These are phyloP conservation scores for Illadopsis cleaveri DNA, from an alignment of 2,113 vertebrate species.

Conservation along the genomic window DNA sequence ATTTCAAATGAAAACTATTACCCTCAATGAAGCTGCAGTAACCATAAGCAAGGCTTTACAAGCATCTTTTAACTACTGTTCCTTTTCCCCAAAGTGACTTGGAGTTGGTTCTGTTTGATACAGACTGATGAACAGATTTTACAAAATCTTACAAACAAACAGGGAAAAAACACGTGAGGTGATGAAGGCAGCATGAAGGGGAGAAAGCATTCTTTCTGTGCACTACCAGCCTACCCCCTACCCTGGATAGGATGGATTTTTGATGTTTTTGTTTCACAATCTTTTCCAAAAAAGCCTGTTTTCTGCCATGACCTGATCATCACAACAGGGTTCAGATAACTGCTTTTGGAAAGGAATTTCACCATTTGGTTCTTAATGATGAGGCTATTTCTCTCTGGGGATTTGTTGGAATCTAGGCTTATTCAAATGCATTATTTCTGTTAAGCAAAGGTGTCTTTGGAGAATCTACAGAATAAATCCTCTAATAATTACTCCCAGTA, in stretches of 20 bases:
- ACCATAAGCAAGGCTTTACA: neutral
- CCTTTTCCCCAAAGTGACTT: neutral
- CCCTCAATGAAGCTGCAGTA: neutral
- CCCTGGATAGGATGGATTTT: neutral
- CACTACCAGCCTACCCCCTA: neutral
- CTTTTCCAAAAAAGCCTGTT: neutral
- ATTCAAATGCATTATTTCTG: neutral
- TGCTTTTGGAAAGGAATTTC: neutral
- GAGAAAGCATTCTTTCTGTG: neutral
- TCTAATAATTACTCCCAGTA: neutral
- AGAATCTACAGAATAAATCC: neutral
- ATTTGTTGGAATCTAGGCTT: neutral
- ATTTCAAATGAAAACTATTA: neutral
- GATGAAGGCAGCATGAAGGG: neutral
- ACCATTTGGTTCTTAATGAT: neutral
- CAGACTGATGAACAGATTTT: neutral
- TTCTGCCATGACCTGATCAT: neutral
- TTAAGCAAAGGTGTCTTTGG: neutral
- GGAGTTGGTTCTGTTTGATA: neutral
- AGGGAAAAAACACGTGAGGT: neutral
- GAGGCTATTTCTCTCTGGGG: neutral
- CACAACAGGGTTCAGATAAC: neutral
- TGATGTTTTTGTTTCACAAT: neutral
- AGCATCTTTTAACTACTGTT: neutral
- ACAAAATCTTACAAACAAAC: neutral